Evolutionary conservation across 2,797 vertebrate species (phyloP).

Genomic region (Typhlichthys subterraneus): DNA sequence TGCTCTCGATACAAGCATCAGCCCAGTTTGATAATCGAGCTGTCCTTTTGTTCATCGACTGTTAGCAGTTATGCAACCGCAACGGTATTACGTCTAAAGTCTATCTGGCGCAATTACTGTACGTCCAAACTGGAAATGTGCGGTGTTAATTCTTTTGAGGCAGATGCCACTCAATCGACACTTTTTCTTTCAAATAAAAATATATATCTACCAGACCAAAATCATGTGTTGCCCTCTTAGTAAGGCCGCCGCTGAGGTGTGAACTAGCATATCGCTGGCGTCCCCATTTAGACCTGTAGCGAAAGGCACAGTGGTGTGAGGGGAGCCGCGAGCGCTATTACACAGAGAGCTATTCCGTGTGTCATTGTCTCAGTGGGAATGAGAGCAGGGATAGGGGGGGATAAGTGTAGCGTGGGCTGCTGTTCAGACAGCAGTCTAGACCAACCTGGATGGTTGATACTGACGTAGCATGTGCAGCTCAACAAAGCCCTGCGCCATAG

Average conservation of each 20-base stretch:
- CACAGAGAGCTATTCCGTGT: slow-evolving; percentile 33
- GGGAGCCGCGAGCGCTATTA: slow-evolving; percentile 44
- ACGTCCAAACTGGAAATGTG: slow-evolving; percentile 69
- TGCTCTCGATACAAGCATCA: slow-evolving; percentile 58
- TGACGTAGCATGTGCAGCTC: slow-evolving; percentile 41
- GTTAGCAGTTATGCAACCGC: slow-evolving; percentile 68
- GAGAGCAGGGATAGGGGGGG: slow-evolving; percentile 36
- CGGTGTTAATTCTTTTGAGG: slow-evolving; percentile 65
- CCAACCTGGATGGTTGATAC: slow-evolving; percentile 46
- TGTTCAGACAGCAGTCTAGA: slow-evolving; percentile 53
- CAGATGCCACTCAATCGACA: slow-evolving; percentile 68
- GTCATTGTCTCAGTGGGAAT: slow-evolving; percentile 45
- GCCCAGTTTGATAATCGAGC: slow-evolving; percentile 64
- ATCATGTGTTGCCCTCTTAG: slow-evolving; percentile 54
- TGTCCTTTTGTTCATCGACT: slow-evolving; percentile 52
- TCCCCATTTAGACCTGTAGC: slow-evolving; percentile 39
- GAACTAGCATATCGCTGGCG: slow-evolving; percentile 44
- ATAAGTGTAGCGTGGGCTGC: slow-evolving; percentile 47
- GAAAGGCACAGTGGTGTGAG: slow-evolving; percentile 29
- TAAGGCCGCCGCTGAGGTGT: slow-evolving; percentile 45
- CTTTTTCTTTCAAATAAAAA: slow-evolving; percentile 57
- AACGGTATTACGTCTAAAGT: slow-evolving; percentile 58
- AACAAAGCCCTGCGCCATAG: slow-evolving; percentile 39
- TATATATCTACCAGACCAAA: slow-evolving; percentile 66
- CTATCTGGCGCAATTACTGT: slow-evolving; percentile 68